A percentile compares a stretch with the other conserved stretches of the same genome.
These are phyloP conservation scores for Parnassius apollo DNA, from an alignment of 2,888 invertebrate species.

Conservation along the genomic window DNA sequence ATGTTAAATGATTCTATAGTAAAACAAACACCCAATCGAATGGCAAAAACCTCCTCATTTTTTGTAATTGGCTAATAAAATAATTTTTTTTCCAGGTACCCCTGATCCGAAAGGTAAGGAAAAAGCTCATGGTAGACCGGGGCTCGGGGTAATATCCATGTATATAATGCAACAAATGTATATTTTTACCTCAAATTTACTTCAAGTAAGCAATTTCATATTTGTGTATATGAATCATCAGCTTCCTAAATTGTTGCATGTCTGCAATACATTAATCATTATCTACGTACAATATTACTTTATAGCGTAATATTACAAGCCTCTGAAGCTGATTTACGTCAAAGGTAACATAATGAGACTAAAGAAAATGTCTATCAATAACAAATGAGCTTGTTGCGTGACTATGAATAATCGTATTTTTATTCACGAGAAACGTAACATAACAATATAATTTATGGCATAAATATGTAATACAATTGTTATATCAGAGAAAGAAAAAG, in stretches of 20 bases:
- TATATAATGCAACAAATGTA: no score
- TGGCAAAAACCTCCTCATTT: no score
- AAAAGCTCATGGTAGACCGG: no score
- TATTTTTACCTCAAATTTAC: no score
- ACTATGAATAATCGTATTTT: constrained; percentile 20
- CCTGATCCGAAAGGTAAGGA: no score
- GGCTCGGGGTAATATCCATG: no score
- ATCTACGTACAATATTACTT: constrained; percentile 25
- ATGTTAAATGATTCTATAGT: no score
- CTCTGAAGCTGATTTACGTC: constrained; percentile 25
- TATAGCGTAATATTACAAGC: constrained; percentile 25
- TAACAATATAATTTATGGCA: constrained; percentile 31
- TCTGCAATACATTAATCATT: constrained; percentile 33
- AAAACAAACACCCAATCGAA: no score
- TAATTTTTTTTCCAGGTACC: no score
- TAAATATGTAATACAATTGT: not conserved
- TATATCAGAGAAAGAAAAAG: no score
- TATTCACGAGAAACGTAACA: constrained; percentile 4
- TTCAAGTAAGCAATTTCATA: no score
- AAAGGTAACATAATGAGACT: constrained; percentile 27
- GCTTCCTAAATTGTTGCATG: constrained; percentile 35
- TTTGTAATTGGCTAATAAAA: no score
- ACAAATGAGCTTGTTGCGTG: constrained; percentile 26
- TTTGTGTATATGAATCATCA: constrained; percentile 5
- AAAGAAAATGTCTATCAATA: constrained; percentile 29